These are phyloP conservation scores for Nilaparvata lugens DNA, from an alignment of 1,140 invertebrate species.

Conservation along the genomic window DNA sequence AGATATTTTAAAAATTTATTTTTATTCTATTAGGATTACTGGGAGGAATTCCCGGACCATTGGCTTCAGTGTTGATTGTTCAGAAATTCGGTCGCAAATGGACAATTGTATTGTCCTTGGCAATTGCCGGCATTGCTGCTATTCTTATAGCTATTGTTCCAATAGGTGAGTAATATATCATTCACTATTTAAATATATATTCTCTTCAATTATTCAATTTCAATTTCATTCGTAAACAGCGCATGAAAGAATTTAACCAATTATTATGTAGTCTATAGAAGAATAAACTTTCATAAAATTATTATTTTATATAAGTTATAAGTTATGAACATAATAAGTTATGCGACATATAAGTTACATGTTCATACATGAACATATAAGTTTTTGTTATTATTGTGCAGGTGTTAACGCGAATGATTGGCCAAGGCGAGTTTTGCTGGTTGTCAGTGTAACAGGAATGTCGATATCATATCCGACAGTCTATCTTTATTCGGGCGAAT, in stretches of 20 bases:
- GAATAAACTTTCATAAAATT: no score
- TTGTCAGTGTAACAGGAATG: slow-evolving; percentile 73
- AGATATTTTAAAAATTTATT: no score
- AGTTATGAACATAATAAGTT: no score
- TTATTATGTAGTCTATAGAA: no score
- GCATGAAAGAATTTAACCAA: no score
- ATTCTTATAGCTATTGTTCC: not conserved
- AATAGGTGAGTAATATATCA: not conserved
- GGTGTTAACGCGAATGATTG: slow-evolving; percentile 25
- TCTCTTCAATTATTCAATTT: no score
- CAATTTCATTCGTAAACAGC: no score
- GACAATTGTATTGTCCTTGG: not conserved
- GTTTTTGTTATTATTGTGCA: not conserved
- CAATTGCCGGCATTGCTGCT: not conserved
- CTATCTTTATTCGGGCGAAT: slow-evolving; percentile 72
- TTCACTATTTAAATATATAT: no score
- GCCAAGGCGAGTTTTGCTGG: slow-evolving; percentile 41
- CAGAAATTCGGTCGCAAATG: not conserved
- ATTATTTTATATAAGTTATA: no score
- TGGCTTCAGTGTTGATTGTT: not conserved
- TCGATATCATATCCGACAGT: slow-evolving; percentile 70
- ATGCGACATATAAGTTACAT: no score
- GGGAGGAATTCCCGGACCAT: not conserved
- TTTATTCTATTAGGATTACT: not conserved
- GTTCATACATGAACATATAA: no score